Percentiles rank a stretch among this genome's conserved stretches.
Evolutionary conservation across 2,888 invertebrate genomes (phyloP).

Genomic region (Nipponacmea schrenckii): DNA sequence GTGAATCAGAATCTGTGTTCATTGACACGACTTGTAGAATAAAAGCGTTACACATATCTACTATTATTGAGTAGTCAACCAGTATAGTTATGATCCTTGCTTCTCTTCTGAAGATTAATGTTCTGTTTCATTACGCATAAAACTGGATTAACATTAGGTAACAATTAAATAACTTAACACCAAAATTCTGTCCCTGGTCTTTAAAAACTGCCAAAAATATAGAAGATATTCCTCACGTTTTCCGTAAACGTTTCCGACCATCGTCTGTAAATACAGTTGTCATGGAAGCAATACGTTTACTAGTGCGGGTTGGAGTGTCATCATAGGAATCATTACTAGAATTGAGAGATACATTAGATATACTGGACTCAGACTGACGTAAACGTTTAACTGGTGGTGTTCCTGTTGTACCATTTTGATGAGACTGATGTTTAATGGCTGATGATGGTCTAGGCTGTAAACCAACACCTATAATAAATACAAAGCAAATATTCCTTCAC

Average conservation of each 20-base stretch:
- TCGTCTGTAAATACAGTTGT: slow-evolving; percentile 47
- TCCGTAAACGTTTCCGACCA: slow-evolving; percentile 44
- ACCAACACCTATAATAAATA: slow-evolving; percentile 30
- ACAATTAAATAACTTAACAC: too few species aligned
- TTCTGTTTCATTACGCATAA: too few species aligned
- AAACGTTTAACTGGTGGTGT: slow-evolving; percentile 31
- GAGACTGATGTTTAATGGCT: slow-evolving; percentile 10
- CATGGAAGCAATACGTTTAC: slow-evolving; percentile 53
- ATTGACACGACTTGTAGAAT: too few species aligned
- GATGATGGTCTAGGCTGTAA: slow-evolving; percentile 22
- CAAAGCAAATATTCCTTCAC: background rate
- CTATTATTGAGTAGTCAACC: too few species aligned
- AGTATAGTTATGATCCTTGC: too few species aligned
- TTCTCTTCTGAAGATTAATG: too few species aligned
- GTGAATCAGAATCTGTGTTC: too few species aligned
- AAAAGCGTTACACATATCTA: too few species aligned
- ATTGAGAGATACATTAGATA: slow-evolving; percentile 20
- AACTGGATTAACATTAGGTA: too few species aligned
- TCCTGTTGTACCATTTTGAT: slow-evolving; percentile 10
- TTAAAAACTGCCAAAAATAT: too few species aligned
- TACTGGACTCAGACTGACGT: slow-evolving; percentile 10
- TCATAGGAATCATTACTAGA: slow-evolving; percentile 20
- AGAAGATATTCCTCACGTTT: slow-evolving; percentile 24
- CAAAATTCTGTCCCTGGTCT: too few species aligned
- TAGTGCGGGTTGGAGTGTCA: slow-evolving; percentile 48